phyloP scores from a whole-genome alignment of 2,888 invertebrate species.

The Xestia xanthographa region DNA sequence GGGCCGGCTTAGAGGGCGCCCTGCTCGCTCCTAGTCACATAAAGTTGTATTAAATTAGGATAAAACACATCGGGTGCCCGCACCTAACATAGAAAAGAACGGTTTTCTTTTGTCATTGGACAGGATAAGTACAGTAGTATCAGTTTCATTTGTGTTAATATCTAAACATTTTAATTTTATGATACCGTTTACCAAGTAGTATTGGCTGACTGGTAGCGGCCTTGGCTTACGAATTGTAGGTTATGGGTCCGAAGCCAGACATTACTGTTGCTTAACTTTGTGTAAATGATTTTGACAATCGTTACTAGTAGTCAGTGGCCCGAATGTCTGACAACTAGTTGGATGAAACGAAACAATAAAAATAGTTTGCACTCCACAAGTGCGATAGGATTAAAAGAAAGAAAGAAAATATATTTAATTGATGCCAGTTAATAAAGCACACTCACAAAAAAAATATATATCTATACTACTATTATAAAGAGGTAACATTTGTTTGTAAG shows the following conservation, averaged over 20 bases:
- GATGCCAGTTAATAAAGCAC: too few species aligned
- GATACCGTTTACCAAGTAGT: too few species aligned
- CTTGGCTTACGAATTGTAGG: too few species aligned
- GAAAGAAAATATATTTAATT: too few species aligned
- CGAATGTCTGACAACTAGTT: not conserved
- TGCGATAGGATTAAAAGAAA: not conserved
- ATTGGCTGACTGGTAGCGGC: too few species aligned
- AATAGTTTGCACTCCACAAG: not conserved
- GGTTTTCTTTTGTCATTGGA: constrained; percentile 28
- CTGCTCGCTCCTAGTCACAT: constrained; percentile 40
- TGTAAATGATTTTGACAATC: too few species aligned
- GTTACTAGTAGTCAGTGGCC: too few species aligned
- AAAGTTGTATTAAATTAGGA: constrained; percentile 71
- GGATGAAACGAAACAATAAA: not conserved
- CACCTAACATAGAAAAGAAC: constrained; percentile 29
- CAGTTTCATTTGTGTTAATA: not conserved
- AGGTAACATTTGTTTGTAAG: too few species aligned
- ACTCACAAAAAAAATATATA: too few species aligned
- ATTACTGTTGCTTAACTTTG: too few species aligned
- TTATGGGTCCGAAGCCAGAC: too few species aligned
- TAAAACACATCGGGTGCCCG: constrained; percentile 55
- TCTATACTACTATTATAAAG: too few species aligned
- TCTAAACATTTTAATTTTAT: not conserved
- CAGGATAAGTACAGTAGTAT: constrained; percentile 15
- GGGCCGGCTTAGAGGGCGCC: constrained; percentile 34